A percentile compares a stretch with the other conserved stretches of the same genome.
These are phyloP conservation scores for Nezara viridula DNA, from an alignment of 2,888 invertebrate genomes.

Conservation along the genomic window DNA sequence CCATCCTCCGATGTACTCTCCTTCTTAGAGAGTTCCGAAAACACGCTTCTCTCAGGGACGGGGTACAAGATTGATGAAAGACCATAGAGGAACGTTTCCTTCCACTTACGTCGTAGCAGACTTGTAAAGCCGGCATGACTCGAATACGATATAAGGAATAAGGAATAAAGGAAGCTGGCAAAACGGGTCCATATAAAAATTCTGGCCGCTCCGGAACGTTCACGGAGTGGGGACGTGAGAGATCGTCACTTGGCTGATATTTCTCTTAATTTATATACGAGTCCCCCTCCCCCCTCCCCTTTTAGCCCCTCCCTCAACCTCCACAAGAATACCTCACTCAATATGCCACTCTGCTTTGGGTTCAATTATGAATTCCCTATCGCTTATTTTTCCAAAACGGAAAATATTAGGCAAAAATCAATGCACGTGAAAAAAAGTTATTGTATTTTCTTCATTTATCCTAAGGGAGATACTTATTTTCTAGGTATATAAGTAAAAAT, in stretches of 20 bases:
- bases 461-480: no score
- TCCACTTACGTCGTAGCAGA: slow-evolving; percentile 34
- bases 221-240: neutral
- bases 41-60: neutral
- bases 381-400: neutral
- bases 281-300: neutral
- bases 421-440: no score
- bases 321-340: neutral
- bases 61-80: slow-evolving; percentile 42
- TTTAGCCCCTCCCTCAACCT: neutral
- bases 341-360: neutral
- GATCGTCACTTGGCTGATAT: slow-evolving; percentile 24
- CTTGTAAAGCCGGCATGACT: slow-evolving; percentile 31
- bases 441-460: no score
- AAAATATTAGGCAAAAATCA: no score
- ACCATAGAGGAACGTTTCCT: slow-evolving; percentile 22
- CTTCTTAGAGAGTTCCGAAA: neutral
- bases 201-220: neutral
- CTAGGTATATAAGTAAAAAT: no score
- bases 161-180: neutral
- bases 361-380: neutral
- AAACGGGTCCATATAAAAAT: slow-evolving; percentile 37
- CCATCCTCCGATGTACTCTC: neutral
- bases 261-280: slow-evolving; percentile 41
- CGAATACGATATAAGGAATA: slow-evolving; percentile 39